These are phyloP conservation scores for Dendrolimus kikuchii DNA, from an alignment of 1,140 invertebrate species.

Conservation along the genomic window DNA sequence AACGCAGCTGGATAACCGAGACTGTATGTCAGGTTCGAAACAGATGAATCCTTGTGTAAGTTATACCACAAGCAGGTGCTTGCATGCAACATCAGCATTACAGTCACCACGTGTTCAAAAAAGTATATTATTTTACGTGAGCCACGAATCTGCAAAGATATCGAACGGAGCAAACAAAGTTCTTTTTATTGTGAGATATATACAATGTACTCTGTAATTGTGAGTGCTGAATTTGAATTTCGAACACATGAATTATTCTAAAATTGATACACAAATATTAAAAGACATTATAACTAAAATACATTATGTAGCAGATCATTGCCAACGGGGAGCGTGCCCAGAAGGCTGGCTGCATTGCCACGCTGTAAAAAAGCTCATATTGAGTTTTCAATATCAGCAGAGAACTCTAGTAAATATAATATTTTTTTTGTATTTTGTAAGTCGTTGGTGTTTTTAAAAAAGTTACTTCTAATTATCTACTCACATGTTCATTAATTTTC, in stretches of 20 bases:
- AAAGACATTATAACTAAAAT: no score
- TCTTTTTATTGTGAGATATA: no score
- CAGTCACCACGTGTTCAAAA: slow-evolving; percentile 26
- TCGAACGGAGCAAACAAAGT: background rate
- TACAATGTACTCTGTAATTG: no score
- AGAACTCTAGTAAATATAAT: no score
- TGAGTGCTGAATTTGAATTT: no score
- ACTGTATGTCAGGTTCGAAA: slow-evolving; percentile 18
- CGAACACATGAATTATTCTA: no score
- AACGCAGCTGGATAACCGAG: slow-evolving; percentile 33
- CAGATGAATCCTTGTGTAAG: slow-evolving; percentile 13
- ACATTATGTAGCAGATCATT: no score
- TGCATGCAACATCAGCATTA: slow-evolving; percentile 31
- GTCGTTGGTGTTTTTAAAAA: background rate
- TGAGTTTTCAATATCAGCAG: no score
- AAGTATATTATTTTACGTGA: slow-evolving; percentile 37
- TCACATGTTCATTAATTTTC: slow-evolving; percentile 33
- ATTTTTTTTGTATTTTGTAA: background rate
- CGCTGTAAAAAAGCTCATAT: no score
- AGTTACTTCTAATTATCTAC: slow-evolving; percentile 7
- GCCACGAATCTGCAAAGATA: slow-evolving; percentile 31
- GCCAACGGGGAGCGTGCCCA: no score
- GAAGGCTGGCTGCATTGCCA: no score
- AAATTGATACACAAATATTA: no score
- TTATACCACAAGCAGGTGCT: slow-evolving; percentile 41